These are phyloP conservation scores for Idaea dimidiata DNA, from an alignment of 2,888 invertebrate genomes.

Conservation along the genomic window DNA sequence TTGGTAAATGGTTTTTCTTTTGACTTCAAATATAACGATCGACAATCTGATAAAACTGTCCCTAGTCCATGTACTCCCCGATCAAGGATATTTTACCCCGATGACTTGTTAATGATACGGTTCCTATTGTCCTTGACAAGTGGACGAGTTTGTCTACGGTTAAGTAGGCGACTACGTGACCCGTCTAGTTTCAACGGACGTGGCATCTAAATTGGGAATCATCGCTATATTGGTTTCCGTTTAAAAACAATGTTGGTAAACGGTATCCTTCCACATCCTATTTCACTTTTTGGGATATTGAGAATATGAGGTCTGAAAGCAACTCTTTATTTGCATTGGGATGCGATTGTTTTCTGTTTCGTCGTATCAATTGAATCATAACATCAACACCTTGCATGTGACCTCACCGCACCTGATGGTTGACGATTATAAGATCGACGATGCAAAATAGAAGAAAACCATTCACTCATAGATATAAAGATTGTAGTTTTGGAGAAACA, in stretches of 20 bases:
- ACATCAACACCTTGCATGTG: no score
- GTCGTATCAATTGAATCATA: no score
- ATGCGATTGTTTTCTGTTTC: no score
- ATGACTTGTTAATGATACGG: slow-evolving; percentile 1
- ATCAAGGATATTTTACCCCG: not conserved
- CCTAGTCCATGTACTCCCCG: not conserved
- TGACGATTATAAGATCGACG: no score
- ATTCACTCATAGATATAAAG: no score
- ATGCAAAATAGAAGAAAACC: no score
- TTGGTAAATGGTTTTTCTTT: no score
- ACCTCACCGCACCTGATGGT: no score
- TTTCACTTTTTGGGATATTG: not conserved
- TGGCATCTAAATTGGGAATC: slow-evolving; percentile 1
- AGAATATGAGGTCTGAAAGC: not conserved
- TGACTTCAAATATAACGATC: no score
- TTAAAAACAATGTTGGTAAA: not conserved
- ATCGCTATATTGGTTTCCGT: slow-evolving; percentile 1
- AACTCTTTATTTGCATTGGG: no score
- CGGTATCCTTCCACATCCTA: not conserved
- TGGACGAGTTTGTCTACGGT: not conserved
- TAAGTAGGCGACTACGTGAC: not conserved
- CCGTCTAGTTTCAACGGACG: not conserved
- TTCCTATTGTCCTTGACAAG: not conserved
- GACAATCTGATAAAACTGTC: no score
- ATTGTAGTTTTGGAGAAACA: no score